Conservation (phyloP, 2,113 vertebrate species). For the Smithornis capensis region DNA sequence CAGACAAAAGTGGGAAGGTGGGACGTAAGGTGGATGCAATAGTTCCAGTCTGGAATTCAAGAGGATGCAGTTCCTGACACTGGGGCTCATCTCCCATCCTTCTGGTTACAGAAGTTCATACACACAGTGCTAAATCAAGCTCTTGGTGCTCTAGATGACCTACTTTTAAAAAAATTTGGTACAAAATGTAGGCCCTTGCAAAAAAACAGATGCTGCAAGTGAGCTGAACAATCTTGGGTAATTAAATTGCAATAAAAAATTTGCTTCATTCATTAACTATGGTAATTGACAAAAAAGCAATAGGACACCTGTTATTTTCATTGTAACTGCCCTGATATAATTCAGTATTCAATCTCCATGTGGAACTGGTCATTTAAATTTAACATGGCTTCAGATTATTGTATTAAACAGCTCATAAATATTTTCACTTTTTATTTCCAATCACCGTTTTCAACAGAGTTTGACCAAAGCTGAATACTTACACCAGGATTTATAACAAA, state of each 20-base stretch:
- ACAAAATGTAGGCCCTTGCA: not conserved
- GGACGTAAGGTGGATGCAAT: not conserved
- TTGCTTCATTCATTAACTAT: constrained; percentile 44
- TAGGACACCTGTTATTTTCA: constrained; percentile 39
- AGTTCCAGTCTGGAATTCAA: not conserved
- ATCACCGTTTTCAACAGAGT: not conserved
- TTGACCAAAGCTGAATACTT: not conserved
- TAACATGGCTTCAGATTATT: constrained; percentile 18
- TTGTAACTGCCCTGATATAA: constrained; percentile 6
- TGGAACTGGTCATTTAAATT: constrained; percentile 14
- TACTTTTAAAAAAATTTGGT: not conserved
- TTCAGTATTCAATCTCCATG: not conserved
- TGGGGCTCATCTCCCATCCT: not conserved
- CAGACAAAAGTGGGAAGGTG: not conserved
- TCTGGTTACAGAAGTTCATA: not conserved
- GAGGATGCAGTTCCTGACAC: not conserved
- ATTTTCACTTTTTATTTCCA: constrained; percentile 5
- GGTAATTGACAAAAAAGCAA: constrained; percentile 59
- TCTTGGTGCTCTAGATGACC: not conserved
- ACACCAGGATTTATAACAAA: not conserved
- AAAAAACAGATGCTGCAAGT: constrained; percentile 52
- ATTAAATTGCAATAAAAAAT: constrained; percentile 52
- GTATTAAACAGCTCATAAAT: constrained; percentile 28
- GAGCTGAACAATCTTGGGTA: constrained; percentile 25
- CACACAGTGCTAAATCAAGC: not conserved